Evolutionary conservation across 2,797 vertebrate genomes (phyloP), one percentile per base, ranked within the genome.

Genomic region (Poecilia velifera): DNA sequence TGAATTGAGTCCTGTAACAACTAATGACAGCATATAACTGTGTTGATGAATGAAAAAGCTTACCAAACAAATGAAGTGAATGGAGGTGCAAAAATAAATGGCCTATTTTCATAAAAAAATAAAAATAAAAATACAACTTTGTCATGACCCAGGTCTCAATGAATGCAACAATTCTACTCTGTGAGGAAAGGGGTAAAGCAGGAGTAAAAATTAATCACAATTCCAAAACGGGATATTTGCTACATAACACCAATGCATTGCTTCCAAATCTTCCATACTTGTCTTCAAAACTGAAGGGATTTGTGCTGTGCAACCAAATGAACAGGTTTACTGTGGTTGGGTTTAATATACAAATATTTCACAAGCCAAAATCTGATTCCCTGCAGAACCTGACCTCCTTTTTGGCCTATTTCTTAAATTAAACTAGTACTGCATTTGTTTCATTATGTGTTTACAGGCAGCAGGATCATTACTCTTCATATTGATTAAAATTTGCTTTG

Each of bases 31-130:
- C 91, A 89, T 82, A 90, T 87, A 12, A 55, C 73, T 81, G 31
- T 85, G 79, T 88, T 91, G 85, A 89, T n/a, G 82, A 59, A 80
- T 86, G 89, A 86, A 78, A 80, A 72, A 68, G 74, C 87, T 90
- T 85, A 87, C 87, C 82, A 86, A 82, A 77, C 88, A 77, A 81
- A 90, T 82, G 78, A 91, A 88, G 76, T 77, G 81, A 86, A 86
- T 82, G 84, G 89, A 92, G 88, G 77, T 81, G 72, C 82, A 83
- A 72, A 86, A 81, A 84, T 66, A 78, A 88, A 84, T 81, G 79
- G 89, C 76, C 78, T 59, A 8, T 85, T 92, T 83, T 84, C 76
- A 66, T 84, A 79, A 86, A 89, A 84, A 90, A 73, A 45, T 31
- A 82, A 39, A 39, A 39, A 39, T 5, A 31, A 31, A 31, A 88